A percentile compares a stretch with the other conserved stretches of the same genome.
Evolutionary conservation across 2,888 invertebrate genomes (phyloP).

Genomic region (Eristalis intricaria): DNA sequence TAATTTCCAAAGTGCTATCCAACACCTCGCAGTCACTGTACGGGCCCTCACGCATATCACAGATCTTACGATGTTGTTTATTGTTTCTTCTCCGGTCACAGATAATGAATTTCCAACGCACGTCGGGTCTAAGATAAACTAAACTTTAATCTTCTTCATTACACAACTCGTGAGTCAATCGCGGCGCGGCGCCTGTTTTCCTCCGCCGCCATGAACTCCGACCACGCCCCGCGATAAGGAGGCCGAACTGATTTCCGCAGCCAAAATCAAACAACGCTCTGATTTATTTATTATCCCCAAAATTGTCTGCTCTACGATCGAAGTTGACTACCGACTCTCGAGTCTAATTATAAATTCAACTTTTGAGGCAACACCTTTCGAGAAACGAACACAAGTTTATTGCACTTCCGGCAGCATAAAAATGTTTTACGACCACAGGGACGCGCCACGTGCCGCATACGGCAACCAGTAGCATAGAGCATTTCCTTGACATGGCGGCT

Average conservation of each 20-base stretch:
- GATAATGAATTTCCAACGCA: not conserved
- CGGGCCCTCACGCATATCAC: not conserved
- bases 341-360: conserved; percentile 29
- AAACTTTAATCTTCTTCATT: conserved; percentile 3
- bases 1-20: not conserved
- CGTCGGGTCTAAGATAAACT: conserved; percentile 2
- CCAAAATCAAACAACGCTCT: conserved; percentile 4
- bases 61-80: not conserved
- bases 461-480: not conserved
- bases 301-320: not conserved
- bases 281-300: conserved; percentile 1
- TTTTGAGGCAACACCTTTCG: conserved; percentile 13
- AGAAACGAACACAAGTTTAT: conserved; percentile 13
- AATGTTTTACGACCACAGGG: conserved; percentile 31
- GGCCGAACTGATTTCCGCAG: not conserved
- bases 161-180: conserved; percentile 13
- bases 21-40: conserved; percentile 8
- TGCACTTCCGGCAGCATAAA: conserved; percentile 46
- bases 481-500: not conserved
- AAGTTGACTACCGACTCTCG: not conserved
- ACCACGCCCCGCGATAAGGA: not conserved
- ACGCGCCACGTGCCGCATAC: conserved; percentile 20
- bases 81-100: conserved; percentile 1
- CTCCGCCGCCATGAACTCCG: conserved; percentile 13
- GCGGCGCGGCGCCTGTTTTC: conserved; percentile 17